Conservation (phyloP, 2,888 invertebrate genomes). For the Piscicola geometra region DNA sequence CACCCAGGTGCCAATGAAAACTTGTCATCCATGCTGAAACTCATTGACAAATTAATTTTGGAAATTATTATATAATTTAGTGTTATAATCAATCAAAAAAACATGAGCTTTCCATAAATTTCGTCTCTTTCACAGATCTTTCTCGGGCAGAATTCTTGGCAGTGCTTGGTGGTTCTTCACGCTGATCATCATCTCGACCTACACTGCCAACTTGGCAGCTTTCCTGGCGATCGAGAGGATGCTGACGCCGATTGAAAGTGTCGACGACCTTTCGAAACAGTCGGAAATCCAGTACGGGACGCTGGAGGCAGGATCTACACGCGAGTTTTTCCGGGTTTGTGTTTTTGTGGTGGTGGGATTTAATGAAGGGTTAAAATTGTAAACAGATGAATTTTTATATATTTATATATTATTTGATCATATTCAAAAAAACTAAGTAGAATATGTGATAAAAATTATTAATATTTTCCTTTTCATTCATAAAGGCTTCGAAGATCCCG, state of each 20-base stretch:
- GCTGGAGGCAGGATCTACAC: slow-evolving; percentile 69
- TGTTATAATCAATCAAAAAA: neutral
- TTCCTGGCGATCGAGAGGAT: slow-evolving; percentile 94
- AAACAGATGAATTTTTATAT: neutral
- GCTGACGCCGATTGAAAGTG: slow-evolving; percentile 86
- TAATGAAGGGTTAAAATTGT: slow-evolving; percentile 3
- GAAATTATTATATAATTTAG: neutral
- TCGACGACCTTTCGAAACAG: slow-evolving; percentile 82
- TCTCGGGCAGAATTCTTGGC: slow-evolving; percentile 90
- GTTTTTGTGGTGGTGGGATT: neutral
- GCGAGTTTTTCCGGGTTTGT: slow-evolving; percentile 73
- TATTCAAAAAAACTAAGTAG: neutral
- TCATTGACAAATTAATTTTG: neutral
- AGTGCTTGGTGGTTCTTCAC: slow-evolving; percentile 99
- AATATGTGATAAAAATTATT: neutral
- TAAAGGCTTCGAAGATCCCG: slow-evolving; percentile 75
- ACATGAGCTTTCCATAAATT: too few species aligned
- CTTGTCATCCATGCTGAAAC: neutral
- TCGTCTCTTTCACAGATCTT: slow-evolving; percentile 64
- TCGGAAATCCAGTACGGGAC: slow-evolving; percentile 62
- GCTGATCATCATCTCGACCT: slow-evolving; percentile 91
- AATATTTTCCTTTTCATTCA: neutral
- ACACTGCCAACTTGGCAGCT: slow-evolving; percentile 89
- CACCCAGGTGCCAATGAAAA: too few species aligned
- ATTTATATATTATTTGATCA: neutral